Base-by-base conservation (phyloP, 2,888 invertebrate genomes). In the Nephrotoma guestfalica region DNA sequence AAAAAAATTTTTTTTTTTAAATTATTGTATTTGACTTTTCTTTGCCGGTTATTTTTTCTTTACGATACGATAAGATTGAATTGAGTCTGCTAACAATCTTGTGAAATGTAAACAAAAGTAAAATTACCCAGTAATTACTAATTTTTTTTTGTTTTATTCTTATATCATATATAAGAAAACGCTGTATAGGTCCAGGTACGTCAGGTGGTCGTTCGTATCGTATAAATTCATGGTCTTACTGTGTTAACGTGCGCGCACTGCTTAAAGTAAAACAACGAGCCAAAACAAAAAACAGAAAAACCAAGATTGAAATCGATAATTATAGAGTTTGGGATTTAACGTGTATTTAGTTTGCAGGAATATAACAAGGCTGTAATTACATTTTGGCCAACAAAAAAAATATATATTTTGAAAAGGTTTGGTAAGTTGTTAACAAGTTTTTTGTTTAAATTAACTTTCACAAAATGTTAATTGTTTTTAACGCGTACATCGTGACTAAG, bases 51-150 rank as follows among this genome's bases (percentile, higher is more conserved):
- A 51, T 15, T 6, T 5, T 71, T 30, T 30, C 30, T 83, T 83
- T 1, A 83, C 9, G n/a, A 84, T 0, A 84, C 41, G 42, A 84
- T 41, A 84, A 84, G 42, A 41, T 84, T 84, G 42, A 41, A 9
- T 71, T 4, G 30, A 71, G 11, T 30, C 71, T 18, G 71, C 71
- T 42, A 84, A 84, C 84, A 41, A 84, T 84, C 84, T 84, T 84
- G 15, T 41, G 84, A 84, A 84, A 84, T 84, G 84, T 84, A 84
- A 84, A 84, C 84, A 84, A 84, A 41, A 15, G 42, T 84, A 84
- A 84, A 84, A 84, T 84, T 84, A 84, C 84, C 84, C 84, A 41
- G 84, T 84, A 84, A 84, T 84, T 84, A 84, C 84, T 41, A 41
- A 84, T 41, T 84, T 71, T 71, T 71, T 30, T 0, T 30, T 71